A percentile compares a stretch with the other conserved stretches of the same genome.
These are phyloP conservation scores for Melikaiella ostensackeni DNA, from an alignment of 2,888 invertebrate genomes.

Conservation along the genomic window DNA sequence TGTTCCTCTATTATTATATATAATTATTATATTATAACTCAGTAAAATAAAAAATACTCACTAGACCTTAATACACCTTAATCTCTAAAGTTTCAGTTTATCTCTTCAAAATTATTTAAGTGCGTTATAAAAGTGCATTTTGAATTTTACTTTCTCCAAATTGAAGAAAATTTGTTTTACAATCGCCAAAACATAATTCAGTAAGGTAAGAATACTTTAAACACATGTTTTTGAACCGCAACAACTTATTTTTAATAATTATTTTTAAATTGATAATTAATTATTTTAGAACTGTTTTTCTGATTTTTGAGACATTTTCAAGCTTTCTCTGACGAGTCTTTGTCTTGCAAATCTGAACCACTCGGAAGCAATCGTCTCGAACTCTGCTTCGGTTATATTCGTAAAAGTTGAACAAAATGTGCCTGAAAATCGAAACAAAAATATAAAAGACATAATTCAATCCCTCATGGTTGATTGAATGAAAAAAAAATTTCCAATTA, in stretches of 20 bases:
- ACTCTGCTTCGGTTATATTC: conserved; percentile 52
- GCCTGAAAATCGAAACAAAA: not conserved
- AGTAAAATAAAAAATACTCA: not conserved
- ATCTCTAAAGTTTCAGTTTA: too few species aligned
- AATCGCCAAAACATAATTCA: too few species aligned
- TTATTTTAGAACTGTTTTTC: not conserved
- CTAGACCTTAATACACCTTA: not conserved
- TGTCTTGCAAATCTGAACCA: conserved; percentile 38
- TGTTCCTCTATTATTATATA: not conserved
- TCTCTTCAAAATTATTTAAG: too few species aligned
- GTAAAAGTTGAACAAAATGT: conserved; percentile 31
- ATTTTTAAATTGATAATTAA: not conserved
- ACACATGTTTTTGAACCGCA: too few species aligned
- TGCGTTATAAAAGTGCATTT: too few species aligned
- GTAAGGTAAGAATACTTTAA: too few species aligned
- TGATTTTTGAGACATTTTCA: not conserved
- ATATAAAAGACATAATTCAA: not conserved
- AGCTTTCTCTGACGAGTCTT: conserved; percentile 13
- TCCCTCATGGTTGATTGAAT: not conserved
- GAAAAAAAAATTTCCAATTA: not conserved
- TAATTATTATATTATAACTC: too few species aligned
- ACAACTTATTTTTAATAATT: not conserved
- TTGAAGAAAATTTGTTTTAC: too few species aligned
- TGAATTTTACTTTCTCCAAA: too few species aligned
- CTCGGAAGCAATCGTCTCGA: conserved; percentile 56